Evolutionary conservation across 2,797 vertebrate species (phyloP), one percentile per base, ranked within the genome.

Genomic region (Peromyscus aztecus): DNA sequence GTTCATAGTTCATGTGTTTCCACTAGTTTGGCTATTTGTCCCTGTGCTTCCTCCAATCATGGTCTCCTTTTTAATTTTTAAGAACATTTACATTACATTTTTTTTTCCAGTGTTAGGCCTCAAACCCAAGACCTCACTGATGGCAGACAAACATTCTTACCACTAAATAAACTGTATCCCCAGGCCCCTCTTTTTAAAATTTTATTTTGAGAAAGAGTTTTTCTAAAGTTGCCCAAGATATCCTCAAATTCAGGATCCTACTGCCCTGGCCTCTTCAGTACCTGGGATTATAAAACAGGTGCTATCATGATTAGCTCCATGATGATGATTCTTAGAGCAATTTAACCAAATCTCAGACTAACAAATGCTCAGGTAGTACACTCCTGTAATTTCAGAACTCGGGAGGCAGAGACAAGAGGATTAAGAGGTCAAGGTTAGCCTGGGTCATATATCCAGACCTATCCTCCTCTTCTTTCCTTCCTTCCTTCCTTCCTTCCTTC

Each of bases 401-500:
- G 29, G 10, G 29, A 84, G 61, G 43, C 40, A 67, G 29, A 85
- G 23, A 46, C 27, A 37, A 71, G 63, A 55, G 13, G 46, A 71
- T 86, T 67, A 55, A 52, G 7, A 37, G n/a, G 14, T 71, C 84
- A 69, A 86, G 34, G 21, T 19, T 13, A 10, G 23, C 84, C 31
- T 37, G 31, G 3, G 10, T 23, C 19, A 16, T 27, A 55, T 27
- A 17, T 71, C 7, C 34, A 71, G 12, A 55, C 34, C 12, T 55
- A 23, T 24, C 43, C 29, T 65, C 29, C 63, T 65, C 27, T 2
- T 31, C 10, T 2, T 29, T 8, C 8, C 3, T 61, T 65, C 4
- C 4, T 31, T 69, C 4, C 29, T 31, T 31, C 1, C 34, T 3
- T 8, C 29, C 29, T 0, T n/a, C 34, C 4, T 65, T 5, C 9